Base-by-base conservation (phyloP, 1,140 invertebrate genomes). In the fruit fly (Drosophila melanogaster) region DNA sequence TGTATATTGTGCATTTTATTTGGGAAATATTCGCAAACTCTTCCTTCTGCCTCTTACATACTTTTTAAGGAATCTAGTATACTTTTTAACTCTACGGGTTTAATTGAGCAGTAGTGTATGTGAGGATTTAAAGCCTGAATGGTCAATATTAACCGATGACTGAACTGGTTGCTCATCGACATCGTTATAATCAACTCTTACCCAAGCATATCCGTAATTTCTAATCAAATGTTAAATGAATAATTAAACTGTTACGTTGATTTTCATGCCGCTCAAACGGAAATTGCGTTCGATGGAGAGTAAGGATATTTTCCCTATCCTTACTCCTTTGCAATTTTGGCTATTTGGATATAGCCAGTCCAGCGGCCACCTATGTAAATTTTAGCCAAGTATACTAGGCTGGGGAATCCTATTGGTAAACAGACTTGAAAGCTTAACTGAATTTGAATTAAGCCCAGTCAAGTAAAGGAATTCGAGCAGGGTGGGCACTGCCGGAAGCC, bases 171-270 rank as follows among this genome's bases (percentile, higher is more conserved):
- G 40, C 51, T 75, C 54, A 51, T 51, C 54, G 50, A 41, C 41
- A 60, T 81, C 51, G 64, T 49, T 49, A 43, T 35, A 64, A 51
- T 47, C 47, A 22, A 30, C 38, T 53, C 19, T n/a, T 19, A 41
- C 53, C 24, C 33, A 40, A 35, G 15, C n/a, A 40, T 56, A 60
- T 77, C 19, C 41, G 19, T 47, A 50, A 72, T 79, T 84, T 79
- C 53, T 53, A 72, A 84, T 76, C 71, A 69, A 65, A 69, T 37
- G 38, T 59, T 43, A 58, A 38, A 61, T 79, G 54, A 67, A 77
- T 84, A 79, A 79, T 77, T 80, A 61, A 80, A 59, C 35, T 54
- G 24, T 44, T 30, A 46, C 33, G 58, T 37, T 26, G 66, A 41
- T 47, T 53, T 38, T 41, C 33, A 33, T 61, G 38, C 33, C 55